Base-by-base conservation (phyloP, 2,888 invertebrate genomes). In the Mesodorylaimus sp. region DNA sequence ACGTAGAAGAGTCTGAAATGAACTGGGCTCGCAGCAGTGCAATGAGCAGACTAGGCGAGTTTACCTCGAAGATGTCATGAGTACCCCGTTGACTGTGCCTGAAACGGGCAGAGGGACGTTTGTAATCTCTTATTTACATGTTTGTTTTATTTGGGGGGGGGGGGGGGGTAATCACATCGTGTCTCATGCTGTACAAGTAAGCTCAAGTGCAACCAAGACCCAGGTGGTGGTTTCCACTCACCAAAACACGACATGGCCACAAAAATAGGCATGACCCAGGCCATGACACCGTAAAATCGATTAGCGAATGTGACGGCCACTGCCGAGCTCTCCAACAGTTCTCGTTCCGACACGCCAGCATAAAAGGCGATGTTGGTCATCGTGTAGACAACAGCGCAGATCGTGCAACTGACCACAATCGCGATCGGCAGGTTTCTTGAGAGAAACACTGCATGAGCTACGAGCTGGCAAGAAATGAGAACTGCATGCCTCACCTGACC, bases 241-340 rank as follows among this genome's bases (percentile, higher is more conserved):
- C 91, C 93, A 64, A 93, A 91, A 1, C 91, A 89, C 0, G 89
- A 89, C 36, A 89, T 75, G 0, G 91, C 91, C 1, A 93, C 93
- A 66, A 93, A 91, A 26, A 97, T 79, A 2, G 95, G 95, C 66
- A 95, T 91, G 37, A 79, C 80, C 78, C 88, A 87, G 26, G 93
- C 85, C 71, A 91, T 79, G 58, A 78, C 75, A 0, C 91, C 89
- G 68, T 89, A 95, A 45, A 89, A 72, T 3, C 79, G 38, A 41
- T 48, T 41, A 2, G 48, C 48, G 24, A 48, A 48, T 23, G 48
- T 48, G 65, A 95, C 93, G 10, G 95, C 95, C 0, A 95, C 93
- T 1, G 95, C 95, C 54, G 85, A 82, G 0, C 89, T 88, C 0
- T 80, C 80, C 10, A 93, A 66, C 21, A 95, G 83, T 72, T 93